Evolutionary conservation across 2,113 vertebrate genomes (phyloP).

Genomic region (Hucho hucho): DNA sequence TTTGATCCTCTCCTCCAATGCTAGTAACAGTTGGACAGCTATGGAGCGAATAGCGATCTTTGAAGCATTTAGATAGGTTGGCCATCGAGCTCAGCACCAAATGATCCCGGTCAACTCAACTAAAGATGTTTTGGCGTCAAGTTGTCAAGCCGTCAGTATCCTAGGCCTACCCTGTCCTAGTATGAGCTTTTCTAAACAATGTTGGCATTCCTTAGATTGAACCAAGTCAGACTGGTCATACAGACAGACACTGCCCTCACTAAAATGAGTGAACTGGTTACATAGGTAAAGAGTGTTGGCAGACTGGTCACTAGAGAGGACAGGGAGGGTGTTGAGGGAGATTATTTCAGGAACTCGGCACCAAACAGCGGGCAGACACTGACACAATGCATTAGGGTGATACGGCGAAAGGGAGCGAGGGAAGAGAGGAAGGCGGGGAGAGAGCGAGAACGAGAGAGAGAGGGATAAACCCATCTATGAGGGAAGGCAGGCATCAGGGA

Average conservation of each 20-base stretch:
- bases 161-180: too few species aligned
- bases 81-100: too few species aligned
- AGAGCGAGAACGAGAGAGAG: neutral
- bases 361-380: slow-evolving; percentile 43
- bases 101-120: too few species aligned
- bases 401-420: slow-evolving; percentile 42
- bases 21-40: too few species aligned
- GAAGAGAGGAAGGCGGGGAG: neutral
- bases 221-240: slow-evolving; percentile 48
- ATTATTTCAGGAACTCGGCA: slow-evolving; percentile 45
- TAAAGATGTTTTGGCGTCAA: too few species aligned
- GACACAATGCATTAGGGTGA: slow-evolving; percentile 64
- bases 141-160: too few species aligned
- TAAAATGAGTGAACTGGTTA: neutral
- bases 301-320: neutral
- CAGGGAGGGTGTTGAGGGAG: too few species aligned
- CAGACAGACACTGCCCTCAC: neutral
- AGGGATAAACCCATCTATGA: slow-evolving; percentile 49
- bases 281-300: neutral
- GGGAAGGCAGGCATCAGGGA: neutral
- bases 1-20: too few species aligned
- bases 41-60: too few species aligned
- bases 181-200: too few species aligned
- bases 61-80: too few species aligned
- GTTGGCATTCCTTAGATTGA: too few species aligned